phyloP scores from a whole-genome alignment of 2,797 vertebrate species.

The Phrynocephalus guinanensis region DNA sequence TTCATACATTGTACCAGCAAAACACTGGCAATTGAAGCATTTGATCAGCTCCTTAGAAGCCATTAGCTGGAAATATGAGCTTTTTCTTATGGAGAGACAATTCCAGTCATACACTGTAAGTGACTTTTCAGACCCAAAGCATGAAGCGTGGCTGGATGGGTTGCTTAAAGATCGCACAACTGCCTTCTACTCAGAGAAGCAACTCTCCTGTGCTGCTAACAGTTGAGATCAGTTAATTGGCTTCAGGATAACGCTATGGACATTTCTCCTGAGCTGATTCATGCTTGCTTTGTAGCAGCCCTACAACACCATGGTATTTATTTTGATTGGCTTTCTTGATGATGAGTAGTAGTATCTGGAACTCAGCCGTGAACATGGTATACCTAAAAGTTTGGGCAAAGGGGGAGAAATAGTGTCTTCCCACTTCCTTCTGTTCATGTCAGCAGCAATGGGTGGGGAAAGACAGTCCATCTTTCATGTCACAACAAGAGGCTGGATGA shows the following conservation, averaged over 20 bases:
- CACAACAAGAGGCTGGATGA: background rate
- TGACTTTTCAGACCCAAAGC: background rate
- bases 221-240: background rate
- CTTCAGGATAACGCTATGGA: background rate
- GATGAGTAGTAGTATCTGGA: conserved; percentile 54
- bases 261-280: background rate
- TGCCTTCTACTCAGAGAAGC: background rate
- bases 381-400: conserved; percentile 37
- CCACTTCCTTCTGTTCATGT: background rate
- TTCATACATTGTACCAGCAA: background rate
- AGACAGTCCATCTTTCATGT: background rate
- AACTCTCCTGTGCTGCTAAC: background rate
- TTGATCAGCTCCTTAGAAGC: background rate
- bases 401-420: conserved; percentile 41
- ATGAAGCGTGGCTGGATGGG: background rate
- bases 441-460: background rate
- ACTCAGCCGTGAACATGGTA: conserved; percentile 47
- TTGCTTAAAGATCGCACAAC: background rate
- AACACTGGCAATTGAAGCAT: background rate
- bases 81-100: too few species aligned
- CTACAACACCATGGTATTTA: rapidly evolving
- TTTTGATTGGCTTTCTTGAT: background rate
- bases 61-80: background rate
- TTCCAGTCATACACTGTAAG: background rate
- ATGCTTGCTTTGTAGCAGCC: background rate